Conservation (phyloP, 1,140 invertebrate species). For the Proctacanthus coquilletti region DNA sequence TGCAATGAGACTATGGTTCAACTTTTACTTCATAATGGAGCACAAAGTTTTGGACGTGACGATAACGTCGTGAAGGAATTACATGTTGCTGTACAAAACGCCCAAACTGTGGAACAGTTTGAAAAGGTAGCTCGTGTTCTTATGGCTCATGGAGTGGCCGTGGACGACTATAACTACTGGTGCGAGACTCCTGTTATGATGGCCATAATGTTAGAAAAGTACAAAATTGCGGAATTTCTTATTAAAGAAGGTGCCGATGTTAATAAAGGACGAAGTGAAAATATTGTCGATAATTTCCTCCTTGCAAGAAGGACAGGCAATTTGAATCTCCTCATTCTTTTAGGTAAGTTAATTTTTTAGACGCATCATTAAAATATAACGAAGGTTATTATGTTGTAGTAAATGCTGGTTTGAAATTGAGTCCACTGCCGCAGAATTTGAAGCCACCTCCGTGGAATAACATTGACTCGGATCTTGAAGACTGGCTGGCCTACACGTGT, state of each 20-base stretch:
- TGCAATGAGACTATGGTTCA: constrained; percentile 35
- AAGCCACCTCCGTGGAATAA: constrained; percentile 8
- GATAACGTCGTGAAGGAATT: constrained; percentile 32
- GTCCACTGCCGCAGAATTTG: constrained; percentile 7
- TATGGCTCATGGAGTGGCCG: constrained; percentile 28
- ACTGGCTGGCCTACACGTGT: constrained; percentile 9
- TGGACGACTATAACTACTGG: constrained; percentile 32
- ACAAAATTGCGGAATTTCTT: constrained; percentile 30
- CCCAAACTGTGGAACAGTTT: constrained; percentile 24
- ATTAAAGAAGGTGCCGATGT: constrained; percentile 33
- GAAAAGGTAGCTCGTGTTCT: constrained; percentile 31
- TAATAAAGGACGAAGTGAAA: constrained; percentile 16
- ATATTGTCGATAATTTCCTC: constrained; percentile 15
- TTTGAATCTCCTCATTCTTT: constrained; percentile 12
- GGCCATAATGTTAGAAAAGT: constrained; percentile 31
- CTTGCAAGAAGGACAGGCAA: constrained; percentile 3
- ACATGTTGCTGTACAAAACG: constrained; percentile 34
- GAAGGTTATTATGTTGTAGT: constrained; percentile 9
- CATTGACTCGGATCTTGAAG: constrained; percentile 11
- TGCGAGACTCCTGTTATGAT: constrained; percentile 35
- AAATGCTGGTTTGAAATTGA: constrained; percentile 18
- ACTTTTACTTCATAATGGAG: constrained; percentile 32
- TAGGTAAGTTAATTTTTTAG: constrained; percentile 13
- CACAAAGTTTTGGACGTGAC: constrained; percentile 9
- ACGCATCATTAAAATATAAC: background rate